Evolutionary conservation across 2,888 invertebrate genomes (phyloP), one percentile per base, ranked within the genome.

Genomic region (Pristionchus entomophagus): DNA sequence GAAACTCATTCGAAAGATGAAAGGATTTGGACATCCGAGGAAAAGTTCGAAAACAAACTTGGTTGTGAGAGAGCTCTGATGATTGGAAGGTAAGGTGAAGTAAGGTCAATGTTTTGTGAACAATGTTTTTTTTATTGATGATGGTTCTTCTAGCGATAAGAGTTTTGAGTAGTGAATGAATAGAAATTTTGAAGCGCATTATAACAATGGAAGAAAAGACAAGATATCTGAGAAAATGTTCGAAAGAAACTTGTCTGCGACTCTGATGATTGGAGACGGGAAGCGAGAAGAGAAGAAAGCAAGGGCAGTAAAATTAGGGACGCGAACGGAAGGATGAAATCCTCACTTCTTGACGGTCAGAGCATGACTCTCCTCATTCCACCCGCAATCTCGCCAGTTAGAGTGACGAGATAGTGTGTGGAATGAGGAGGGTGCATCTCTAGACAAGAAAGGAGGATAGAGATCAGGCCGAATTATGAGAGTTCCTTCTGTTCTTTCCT

Each of bases 271-370:
- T 45, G 73, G n/a, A n/a, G n/a, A n/a, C n/a, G n/a, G n/a, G 62
- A 62, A 5, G 69, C 17, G 26, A 41, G n/a, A 73, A n/a, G n/a
- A 45, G 26, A 22, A 26, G 32, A 26, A 45, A 73, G 69, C 38
- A 73, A 73, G 73, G 73, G 22, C 73, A 26, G n/a, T 73, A 26
- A 73, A 73, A 73, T 73, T 73, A 73, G 73, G 73, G 73, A 12
- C 1, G 45, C 26, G 73, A 73, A 73, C 73, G 73, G 73, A 73
- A 73, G 73, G 69, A 62, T 29, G 29, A 17, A 62, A 62, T 73
- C 73, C 38, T 38, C 4, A 38, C 69, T 38, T 38, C 32, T 5
- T 0, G 22, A 41, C 2, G 26, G 38, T 73, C 12, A 41, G 73
- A 73, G 41, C n/a, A 19, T 5, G 38, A 12, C 41, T 56, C 56